A percentile compares a stretch with the other conserved stretches of the same genome.
phyloP scores from a whole-genome alignment of 2,888 invertebrate species.

The Drymonia ruficornis region DNA sequence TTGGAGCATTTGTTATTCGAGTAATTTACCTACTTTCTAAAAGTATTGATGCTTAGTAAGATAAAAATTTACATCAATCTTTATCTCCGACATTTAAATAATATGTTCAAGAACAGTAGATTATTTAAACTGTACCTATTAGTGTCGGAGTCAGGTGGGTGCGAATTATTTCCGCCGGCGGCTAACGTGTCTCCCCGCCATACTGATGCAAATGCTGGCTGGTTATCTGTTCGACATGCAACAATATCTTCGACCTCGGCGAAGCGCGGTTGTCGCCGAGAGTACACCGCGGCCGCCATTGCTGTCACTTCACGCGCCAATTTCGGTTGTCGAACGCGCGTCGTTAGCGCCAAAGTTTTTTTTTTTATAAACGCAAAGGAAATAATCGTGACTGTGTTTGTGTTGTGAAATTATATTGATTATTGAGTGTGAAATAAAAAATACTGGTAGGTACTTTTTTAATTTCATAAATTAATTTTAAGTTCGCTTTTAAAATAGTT shows the following conservation, averaged over 20 bases:
- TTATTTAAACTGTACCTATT: not conserved
- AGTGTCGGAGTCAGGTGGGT: slow-evolving; percentile 25
- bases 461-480: not conserved
- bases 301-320: slow-evolving; percentile 49
- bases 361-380: slow-evolving; percentile 6
- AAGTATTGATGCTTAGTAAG: too few relatives aligned
- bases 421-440: not conserved
- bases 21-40: too few relatives aligned
- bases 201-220: slow-evolving; percentile 28
- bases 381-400: slow-evolving; percentile 23
- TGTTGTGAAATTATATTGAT: slow-evolving; percentile 13
- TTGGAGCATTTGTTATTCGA: too few relatives aligned
- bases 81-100: too few relatives aligned
- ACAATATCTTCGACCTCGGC: slow-evolving; percentile 35
- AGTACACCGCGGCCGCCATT: slow-evolving; percentile 48
- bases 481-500: too few relatives aligned
- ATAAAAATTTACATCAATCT: too few relatives aligned
- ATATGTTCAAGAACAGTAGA: too few relatives aligned
- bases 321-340: slow-evolving; percentile 39
- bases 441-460: not conserved
- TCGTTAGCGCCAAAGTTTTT: slow-evolving; percentile 27
- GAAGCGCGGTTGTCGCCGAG: slow-evolving; percentile 28
- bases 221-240: slow-evolving; percentile 29
- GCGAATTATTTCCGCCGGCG: slow-evolving; percentile 27
- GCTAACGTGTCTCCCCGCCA: slow-evolving; percentile 9